Conservation (phyloP, 2,797 vertebrate species). For the Spheniscus humboldti region DNA sequence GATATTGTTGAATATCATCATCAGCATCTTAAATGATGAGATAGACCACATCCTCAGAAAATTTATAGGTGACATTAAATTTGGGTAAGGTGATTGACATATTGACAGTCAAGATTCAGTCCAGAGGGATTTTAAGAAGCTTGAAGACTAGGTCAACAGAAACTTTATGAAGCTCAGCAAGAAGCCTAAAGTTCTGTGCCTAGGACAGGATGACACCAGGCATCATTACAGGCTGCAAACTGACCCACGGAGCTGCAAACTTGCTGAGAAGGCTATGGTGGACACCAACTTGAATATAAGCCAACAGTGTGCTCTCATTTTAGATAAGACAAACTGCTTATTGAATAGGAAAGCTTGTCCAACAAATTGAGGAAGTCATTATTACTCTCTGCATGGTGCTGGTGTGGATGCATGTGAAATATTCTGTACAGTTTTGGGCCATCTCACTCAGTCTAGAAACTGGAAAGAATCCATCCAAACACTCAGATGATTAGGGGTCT, state of each 20-base stretch:
- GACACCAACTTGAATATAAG: neutral
- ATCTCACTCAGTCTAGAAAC: neutral
- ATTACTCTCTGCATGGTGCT: neutral
- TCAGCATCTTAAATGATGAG: neutral
- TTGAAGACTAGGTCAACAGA: neutral
- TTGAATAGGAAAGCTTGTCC: neutral
- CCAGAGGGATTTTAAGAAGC: neutral
- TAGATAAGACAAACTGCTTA: neutral
- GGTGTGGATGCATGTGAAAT: neutral
- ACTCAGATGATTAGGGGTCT: neutral
- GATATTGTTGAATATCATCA: neutral
- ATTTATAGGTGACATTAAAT: neutral
- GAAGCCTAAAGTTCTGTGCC: neutral
- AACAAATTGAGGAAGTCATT: neutral
- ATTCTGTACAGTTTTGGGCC: neutral
- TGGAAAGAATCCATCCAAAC: neutral
- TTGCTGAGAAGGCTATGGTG: neutral
- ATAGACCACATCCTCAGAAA: neutral
- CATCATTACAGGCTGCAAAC: neutral
- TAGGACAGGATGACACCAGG: neutral
- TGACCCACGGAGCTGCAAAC: neutral
- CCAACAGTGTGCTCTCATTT: neutral
- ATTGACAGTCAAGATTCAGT: neutral
- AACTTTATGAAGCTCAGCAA: neutral
- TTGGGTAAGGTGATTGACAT: neutral